Evolutionary conservation across 2,888 invertebrate species (phyloP).

Genomic region (Lycocerus yunnanus): DNA sequence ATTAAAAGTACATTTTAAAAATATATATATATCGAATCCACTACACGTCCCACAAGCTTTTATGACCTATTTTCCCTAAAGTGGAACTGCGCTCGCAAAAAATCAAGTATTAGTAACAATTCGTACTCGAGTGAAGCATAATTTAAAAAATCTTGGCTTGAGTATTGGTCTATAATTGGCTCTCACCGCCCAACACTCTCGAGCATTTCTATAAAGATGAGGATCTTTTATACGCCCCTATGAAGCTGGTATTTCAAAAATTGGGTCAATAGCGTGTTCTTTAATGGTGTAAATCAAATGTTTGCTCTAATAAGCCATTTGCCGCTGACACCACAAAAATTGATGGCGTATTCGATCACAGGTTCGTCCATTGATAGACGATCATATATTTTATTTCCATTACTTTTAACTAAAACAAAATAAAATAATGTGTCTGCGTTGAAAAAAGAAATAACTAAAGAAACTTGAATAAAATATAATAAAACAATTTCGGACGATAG

Average conservation of each 20-base stretch:
- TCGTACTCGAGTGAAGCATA: background rate
- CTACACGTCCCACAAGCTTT: background rate
- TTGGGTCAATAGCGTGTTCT: background rate
- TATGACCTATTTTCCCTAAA: background rate
- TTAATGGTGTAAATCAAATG: background rate
- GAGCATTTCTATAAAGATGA: background rate
- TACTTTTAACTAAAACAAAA: background rate
- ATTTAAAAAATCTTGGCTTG: background rate
- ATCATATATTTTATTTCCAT: background rate
- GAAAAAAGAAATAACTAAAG: background rate
- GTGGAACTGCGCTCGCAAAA: too few species aligned
- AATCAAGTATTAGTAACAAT: background rate
- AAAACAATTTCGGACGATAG: background rate
- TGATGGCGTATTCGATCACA: background rate
- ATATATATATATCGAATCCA: background rate
- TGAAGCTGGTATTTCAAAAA: background rate
- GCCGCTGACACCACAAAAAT: background rate
- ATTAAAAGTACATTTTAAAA: background rate
- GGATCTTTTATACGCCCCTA: background rate
- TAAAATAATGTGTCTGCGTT: background rate
- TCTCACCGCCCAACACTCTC: background rate
- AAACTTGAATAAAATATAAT: background rate
- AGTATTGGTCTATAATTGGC: background rate
- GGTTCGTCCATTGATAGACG: background rate
- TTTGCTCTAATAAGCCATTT: background rate